Evolutionary conservation across 1,140 invertebrate genomes (phyloP).

Genomic region (Pygmarrhopalites habei): DNA sequence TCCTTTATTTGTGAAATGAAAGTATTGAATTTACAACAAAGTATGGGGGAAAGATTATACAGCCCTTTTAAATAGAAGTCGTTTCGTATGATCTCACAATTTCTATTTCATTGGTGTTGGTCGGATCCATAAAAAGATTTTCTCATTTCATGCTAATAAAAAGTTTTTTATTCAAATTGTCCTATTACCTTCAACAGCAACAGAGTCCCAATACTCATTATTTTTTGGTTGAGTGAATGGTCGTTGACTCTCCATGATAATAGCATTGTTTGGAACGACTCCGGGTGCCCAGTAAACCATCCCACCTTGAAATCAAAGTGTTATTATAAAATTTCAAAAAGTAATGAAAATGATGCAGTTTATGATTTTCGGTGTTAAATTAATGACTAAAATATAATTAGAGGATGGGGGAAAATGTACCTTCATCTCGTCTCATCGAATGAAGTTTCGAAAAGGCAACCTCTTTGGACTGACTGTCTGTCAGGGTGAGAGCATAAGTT

Average conservation of each 20-base stretch:
- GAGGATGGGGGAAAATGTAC: constrained; percentile 29
- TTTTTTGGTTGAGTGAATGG: constrained; percentile 48
- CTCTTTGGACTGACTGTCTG: constrained; percentile 45
- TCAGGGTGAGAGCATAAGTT: constrained; percentile 48
- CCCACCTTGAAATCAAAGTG: too few relatives aligned
- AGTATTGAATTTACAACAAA: too few relatives aligned
- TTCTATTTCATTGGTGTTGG: too few relatives aligned
- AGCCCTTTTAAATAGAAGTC: too few relatives aligned
- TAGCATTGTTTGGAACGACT: constrained; percentile 42
- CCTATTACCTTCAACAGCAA: constrained; percentile 51
- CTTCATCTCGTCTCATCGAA: constrained; percentile 41
- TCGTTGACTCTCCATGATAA: constrained; percentile 48
- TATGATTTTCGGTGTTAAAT: constrained; percentile 2
- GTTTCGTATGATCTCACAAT: too few relatives aligned
- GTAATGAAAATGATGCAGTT: too few relatives aligned
- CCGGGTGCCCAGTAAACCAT: constrained; percentile 48
- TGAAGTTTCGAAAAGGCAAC: constrained; percentile 44
- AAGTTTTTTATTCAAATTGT: too few relatives aligned
- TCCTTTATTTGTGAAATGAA: too few relatives aligned
- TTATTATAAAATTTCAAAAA: too few relatives aligned
- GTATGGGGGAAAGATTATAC: too few relatives aligned
- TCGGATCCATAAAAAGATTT: too few relatives aligned
- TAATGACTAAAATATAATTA: neutral
- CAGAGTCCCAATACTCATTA: constrained; percentile 45
- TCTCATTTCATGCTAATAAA: too few relatives aligned